Evolutionary conservation across 2,113 vertebrate genomes (phyloP).

Genomic region (Anguilla japonica): DNA sequence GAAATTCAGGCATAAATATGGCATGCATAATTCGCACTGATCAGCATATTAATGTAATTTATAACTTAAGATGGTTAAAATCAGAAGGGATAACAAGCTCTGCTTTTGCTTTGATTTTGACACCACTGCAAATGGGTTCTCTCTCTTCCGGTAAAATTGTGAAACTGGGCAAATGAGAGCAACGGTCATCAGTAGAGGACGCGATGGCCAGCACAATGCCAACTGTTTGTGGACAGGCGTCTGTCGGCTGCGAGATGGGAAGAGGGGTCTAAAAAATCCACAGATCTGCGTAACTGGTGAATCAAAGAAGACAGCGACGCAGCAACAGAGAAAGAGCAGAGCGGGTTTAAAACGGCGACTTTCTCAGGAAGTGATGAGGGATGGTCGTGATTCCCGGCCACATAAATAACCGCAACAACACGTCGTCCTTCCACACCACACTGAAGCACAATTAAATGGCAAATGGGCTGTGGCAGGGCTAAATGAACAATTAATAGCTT

Average conservation of each 20-base stretch:
- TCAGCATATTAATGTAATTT: constrained; percentile 24
- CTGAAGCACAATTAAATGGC: constrained; percentile 31
- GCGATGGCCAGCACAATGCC: neutral
- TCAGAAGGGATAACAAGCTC: constrained; percentile 17
- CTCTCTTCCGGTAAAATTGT: neutral
- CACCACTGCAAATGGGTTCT: neutral
- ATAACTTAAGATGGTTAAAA: neutral
- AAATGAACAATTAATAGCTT: constrained; percentile 35
- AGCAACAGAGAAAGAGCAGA: neutral
- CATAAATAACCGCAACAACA: constrained; percentile 32
- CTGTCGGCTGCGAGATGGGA: neutral
- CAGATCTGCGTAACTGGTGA: neutral
- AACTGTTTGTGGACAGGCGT: neutral
- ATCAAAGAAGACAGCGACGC: neutral
- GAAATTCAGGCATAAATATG: constrained; percentile 15
- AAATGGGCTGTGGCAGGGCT: constrained; percentile 28
- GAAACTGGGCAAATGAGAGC: neutral
- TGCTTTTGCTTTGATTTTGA: neutral
- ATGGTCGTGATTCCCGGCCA: neutral
- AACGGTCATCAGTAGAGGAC: neutral
- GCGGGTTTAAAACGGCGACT: neutral
- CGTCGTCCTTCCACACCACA: constrained; percentile 8
- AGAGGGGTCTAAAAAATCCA: neutral
- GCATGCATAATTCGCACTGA: constrained; percentile 9
- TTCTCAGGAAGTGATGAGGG: constrained; percentile 12